Conservation (phyloP, 2,797 vertebrate species). For the Allobates femoralis region DNA sequence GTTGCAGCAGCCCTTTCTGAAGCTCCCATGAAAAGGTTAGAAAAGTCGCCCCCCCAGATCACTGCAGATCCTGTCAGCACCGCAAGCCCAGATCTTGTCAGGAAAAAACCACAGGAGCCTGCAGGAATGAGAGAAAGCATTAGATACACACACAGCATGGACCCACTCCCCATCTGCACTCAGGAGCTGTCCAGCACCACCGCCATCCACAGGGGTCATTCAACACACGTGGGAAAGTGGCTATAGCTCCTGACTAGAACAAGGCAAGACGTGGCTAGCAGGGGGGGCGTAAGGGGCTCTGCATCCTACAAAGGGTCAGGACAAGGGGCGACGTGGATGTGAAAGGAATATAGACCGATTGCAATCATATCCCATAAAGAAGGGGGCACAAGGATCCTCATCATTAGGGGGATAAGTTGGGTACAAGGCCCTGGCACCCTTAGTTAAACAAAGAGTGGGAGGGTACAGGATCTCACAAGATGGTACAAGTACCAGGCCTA, state of each 20-base stretch:
- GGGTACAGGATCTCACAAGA: conserved; percentile 5
- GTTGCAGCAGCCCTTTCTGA: conserved; percentile 65
- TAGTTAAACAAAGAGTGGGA: neutral
- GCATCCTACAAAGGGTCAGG: neutral
- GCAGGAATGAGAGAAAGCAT: conserved; percentile 13
- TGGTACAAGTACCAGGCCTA: conserved; percentile 12
- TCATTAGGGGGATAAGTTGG: neutral
- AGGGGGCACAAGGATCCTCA: too few species aligned
- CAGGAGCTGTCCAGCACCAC: conserved; percentile 2
- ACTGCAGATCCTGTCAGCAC: conserved; percentile 20
- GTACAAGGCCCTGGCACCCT: conserved; percentile 18
- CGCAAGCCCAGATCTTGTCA: conserved; percentile 23
- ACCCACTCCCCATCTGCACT: neutral
- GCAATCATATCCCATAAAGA: neutral
- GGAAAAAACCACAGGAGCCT: conserved; percentile 46
- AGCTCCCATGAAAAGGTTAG: conserved; percentile 37
- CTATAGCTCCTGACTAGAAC: neutral
- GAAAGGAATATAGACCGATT: neutral
- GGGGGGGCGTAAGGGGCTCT: neutral
- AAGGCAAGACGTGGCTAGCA: neutral
- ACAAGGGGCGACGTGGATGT: neutral
- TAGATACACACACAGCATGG: neutral
- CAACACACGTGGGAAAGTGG: conserved; percentile 23
- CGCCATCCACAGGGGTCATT: neutral
- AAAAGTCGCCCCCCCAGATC: conserved; percentile 14